These are phyloP conservation scores for Urophycis tenuis DNA, from an alignment of 2,797 vertebrate species.

Conservation along the genomic window DNA sequence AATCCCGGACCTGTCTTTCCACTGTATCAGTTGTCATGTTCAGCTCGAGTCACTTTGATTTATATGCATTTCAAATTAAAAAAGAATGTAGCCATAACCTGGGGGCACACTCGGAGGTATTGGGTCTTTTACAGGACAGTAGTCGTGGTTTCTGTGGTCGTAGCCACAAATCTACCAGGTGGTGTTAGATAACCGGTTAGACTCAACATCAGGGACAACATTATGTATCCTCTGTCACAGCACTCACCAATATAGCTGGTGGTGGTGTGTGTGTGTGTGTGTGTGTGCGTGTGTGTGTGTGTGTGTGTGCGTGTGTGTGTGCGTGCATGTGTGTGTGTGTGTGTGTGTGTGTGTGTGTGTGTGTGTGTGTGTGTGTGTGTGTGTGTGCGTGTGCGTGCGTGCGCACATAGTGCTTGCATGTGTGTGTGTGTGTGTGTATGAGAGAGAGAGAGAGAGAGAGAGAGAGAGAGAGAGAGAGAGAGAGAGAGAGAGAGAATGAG, in stretches of 20 bases:
- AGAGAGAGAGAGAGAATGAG: conserved; percentile 7
- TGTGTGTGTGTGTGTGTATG: conserved; percentile 9
- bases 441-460: neutral
- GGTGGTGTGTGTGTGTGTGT: neutral
- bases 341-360: neutral
- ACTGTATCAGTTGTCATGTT: too few species aligned
- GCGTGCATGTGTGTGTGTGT: neutral
- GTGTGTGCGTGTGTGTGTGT: neutral
- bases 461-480: neutral
- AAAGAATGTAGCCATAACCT: neutral
- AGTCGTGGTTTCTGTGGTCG: neutral
- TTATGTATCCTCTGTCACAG: neutral
- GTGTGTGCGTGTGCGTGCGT: neutral
- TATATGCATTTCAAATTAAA: neutral
- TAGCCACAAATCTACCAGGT: neutral
- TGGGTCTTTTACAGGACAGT: neutral
- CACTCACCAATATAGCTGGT: neutral
- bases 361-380: conserved; percentile 4
- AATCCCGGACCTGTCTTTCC: neutral
- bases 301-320: neutral
- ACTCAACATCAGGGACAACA: neutral
- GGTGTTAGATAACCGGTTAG: neutral
- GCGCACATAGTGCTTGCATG: neutral
- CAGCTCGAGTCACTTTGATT: neutral
- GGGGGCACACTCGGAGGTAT: neutral